Base-by-base conservation (phyloP, 2,113 vertebrate species). In the Solea solea region DNA sequence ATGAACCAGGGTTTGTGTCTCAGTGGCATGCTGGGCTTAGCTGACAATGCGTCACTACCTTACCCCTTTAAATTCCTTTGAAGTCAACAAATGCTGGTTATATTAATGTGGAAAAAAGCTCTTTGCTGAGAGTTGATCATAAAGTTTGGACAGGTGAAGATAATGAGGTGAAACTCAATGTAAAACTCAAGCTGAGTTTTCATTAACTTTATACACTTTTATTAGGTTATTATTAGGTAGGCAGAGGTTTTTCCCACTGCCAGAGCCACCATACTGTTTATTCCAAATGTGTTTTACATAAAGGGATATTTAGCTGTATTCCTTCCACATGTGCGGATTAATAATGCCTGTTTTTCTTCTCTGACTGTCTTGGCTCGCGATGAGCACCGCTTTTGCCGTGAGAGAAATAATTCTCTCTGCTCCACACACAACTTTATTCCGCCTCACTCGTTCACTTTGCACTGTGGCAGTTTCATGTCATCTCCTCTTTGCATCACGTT, bases 401-500 rank as follows among this genome's bases (percentile, higher is more conserved):
- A 75, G 78, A 82, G 77, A 85, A 87, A 83, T 53, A 67, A 71
- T 3, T 11, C 9, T 11, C 72, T 72, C 55, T 57, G 27, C 63
- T 84, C 59, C 68, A 65, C 66, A 39, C 68, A 76, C 68, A 76
- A 75, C 61, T 84, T 77, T 60, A 57, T 84, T 87, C 76, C 81
- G 48, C 73, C 76, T 78, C 74, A 78, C 45, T 75, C 72, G 66
- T 75, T 81, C 57, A 59, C 64, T 75, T 87, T 80, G 68, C 70
- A 51, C 57, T 60, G 68, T 78, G 83, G 76, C 78, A 80, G 78
- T 73, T 86, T 86, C 46, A 45, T 80, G 82, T 78, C 87, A 58
- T 54, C 71, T 81, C 69, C 8, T 70, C 68, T 83, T 70, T 62
- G 40, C 42, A 27, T 89, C 80, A 72, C 8, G 13, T n/a, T 64